phyloP scores from a whole-genome alignment of 2,113 vertebrate species.

The Canis aureus region DNA sequence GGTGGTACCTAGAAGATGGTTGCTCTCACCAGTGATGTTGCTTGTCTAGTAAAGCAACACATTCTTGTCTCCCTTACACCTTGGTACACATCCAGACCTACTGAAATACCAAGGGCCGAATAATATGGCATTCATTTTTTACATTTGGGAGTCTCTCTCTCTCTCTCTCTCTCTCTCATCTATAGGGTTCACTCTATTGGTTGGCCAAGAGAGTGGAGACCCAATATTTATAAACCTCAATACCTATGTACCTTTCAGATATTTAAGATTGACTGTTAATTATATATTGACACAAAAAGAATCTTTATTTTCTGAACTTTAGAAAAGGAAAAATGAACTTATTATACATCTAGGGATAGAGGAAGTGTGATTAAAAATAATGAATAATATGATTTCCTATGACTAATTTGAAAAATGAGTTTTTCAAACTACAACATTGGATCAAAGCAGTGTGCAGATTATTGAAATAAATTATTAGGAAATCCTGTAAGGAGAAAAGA shows the following conservation, averaged over 20 bases:
- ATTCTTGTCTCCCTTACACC: background rate
- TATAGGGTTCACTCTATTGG: background rate
- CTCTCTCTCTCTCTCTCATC: background rate
- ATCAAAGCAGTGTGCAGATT: constrained; percentile 42
- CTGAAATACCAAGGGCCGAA: background rate
- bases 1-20: background rate
- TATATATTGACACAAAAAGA: background rate
- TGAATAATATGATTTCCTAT: constrained; percentile 13
- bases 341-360: background rate
- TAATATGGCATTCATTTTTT: background rate
- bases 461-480: constrained; percentile 50
- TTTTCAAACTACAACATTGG: background rate
- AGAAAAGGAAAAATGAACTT: constrained; percentile 48
- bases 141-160: background rate
- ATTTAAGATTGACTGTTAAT: background rate
- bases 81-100: background rate
- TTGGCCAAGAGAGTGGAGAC: background rate
- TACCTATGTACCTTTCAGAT: background rate
- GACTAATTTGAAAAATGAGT: constrained; percentile 43
- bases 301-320: constrained; percentile 32
- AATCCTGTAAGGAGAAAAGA: constrained; percentile 61
- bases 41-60: background rate
- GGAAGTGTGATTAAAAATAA: background rate
- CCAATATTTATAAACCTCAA: background rate
- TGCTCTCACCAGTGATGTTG: background rate